phyloP scores from a whole-genome alignment of 2,888 invertebrate species.

The Magallana nippona region DNA sequence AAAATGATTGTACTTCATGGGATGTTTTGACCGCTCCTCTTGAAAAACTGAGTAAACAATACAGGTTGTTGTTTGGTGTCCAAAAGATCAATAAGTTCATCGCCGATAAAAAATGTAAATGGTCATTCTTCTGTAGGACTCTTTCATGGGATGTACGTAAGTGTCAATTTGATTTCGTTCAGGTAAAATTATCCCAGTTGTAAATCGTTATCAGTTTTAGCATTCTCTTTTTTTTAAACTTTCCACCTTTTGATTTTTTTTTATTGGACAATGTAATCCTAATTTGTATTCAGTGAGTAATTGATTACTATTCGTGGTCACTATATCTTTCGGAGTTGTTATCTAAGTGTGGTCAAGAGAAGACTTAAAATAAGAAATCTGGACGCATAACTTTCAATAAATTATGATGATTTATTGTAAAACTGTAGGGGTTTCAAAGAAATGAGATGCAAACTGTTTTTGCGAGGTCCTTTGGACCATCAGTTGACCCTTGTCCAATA shows the following conservation, averaged over 20 bases:
- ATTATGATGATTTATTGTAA: conserved; percentile 31
- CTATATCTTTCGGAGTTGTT: neutral
- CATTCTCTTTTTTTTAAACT: conserved; percentile 28
- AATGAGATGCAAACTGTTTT: conserved; percentile 38
- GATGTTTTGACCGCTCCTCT: conserved; percentile 29
- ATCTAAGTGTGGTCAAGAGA: conserved; percentile 24
- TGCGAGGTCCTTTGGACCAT: conserved; percentile 13
- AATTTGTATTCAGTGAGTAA: conserved; percentile 18
- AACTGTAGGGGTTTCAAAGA: conserved; percentile 12
- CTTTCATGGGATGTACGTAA: conserved; percentile 3
- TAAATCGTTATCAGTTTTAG: neutral
- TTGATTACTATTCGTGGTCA: conserved; percentile 31
- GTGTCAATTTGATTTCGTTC: neutral
- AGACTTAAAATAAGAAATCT: conserved; percentile 8
- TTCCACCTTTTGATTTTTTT: conserved; percentile 15
- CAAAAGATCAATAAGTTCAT: conserved; percentile 22
- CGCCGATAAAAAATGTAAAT: conserved; percentile 9
- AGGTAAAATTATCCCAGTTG: neutral
- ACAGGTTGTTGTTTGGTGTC: conserved; percentile 27
- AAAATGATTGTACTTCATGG: conserved; percentile 27
- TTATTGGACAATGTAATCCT: neutral
- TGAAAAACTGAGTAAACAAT: conserved; percentile 30
- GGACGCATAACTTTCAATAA: conserved; percentile 29
- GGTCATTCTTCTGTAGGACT: neutral
- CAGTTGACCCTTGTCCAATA: conserved; percentile 24